Base-by-base conservation (phyloP, 2,797 vertebrate genomes). In the Micropoecilia bifurca region DNA sequence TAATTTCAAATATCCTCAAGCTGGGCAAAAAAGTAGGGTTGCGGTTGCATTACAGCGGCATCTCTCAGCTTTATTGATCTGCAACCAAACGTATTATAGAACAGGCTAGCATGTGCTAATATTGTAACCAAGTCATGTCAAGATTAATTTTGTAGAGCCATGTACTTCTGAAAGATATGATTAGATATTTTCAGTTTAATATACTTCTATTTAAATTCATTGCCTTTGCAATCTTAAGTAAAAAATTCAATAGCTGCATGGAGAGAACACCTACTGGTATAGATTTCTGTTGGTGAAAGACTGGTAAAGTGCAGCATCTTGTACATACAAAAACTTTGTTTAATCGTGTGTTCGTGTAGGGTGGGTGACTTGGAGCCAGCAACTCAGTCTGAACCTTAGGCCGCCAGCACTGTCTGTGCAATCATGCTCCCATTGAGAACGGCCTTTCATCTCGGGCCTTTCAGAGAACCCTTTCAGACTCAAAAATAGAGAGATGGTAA, bases 371-470 rank as follows among this genome's bases (percentile, higher is more conserved):
- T 81, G 71, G 85, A 85, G 86, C 36, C 83, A 90, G 85, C 90
- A 81, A 76, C 90, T 88, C 80, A 85, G 80, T 71, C 81, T 43
- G 84, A 89, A 93, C 88, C 91, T 90, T 87, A 86, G 80, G 84
- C 92, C 85, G 74, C 85, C 53, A 83, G 86, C 83, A 68, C 88
- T 82, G 87, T 92, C 88, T 86, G 86, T 86, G 92, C 91, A 94
- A 94, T 95, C 93, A 93, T 73, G 79, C 86, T 85, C 48, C 87
- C 87, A 93, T 92, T 92, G 89, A 93, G 88, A 86, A 83, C 85
- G 79, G 84, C 85, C 92, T 94, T 95, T 95, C 92, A 95, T 95
- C 93, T 91, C 39, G 8, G 80, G 88, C 91, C 86, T 93, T 95
- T 94, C 89, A 94, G 83, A 87, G 86, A 90, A 93, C 88, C 91